phyloP scores from a whole-genome alignment of 2,797 vertebrate genomes.

The Amazona finschi region DNA sequence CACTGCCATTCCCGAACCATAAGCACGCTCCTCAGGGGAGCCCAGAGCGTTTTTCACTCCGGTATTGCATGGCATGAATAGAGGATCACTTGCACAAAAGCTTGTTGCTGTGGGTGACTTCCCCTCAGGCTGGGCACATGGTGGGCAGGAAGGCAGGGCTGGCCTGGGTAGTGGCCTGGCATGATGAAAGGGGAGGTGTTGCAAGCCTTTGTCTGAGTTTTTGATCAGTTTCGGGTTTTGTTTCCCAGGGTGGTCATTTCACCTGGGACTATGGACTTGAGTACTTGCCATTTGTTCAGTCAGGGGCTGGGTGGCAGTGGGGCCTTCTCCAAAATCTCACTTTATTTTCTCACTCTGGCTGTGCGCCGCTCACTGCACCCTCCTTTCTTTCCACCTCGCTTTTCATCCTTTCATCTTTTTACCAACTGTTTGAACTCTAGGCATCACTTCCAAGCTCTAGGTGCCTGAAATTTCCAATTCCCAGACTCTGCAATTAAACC shows the following conservation, averaged over 20 bases:
- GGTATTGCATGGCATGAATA: not conserved
- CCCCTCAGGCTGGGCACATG: not conserved
- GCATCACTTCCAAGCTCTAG: not conserved
- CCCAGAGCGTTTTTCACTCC: fast-evolving
- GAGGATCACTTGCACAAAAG: not conserved
- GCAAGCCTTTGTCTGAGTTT: not conserved
- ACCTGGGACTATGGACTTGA: not conserved
- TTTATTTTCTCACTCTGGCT: not conserved
- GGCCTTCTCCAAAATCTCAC: not conserved
- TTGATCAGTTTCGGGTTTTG: not conserved
- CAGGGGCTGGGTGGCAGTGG: not conserved
- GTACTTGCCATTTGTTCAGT: not conserved
- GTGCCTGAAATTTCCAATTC: not conserved
- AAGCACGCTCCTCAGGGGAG: fast-evolving
- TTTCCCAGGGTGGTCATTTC: not conserved
- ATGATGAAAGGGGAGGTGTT: not conserved
- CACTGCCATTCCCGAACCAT: fast-evolving
- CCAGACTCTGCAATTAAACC: not conserved
- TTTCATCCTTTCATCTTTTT: not conserved
- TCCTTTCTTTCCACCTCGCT: not conserved
- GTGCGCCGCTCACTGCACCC: not conserved
- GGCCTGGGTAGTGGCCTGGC: not conserved
- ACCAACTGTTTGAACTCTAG: not conserved
- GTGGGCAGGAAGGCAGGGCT: not conserved
- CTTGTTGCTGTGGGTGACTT: not conserved